Evolutionary conservation across 2,888 invertebrate genomes (phyloP).

Genomic region (Allolobophora icterica): DNA sequence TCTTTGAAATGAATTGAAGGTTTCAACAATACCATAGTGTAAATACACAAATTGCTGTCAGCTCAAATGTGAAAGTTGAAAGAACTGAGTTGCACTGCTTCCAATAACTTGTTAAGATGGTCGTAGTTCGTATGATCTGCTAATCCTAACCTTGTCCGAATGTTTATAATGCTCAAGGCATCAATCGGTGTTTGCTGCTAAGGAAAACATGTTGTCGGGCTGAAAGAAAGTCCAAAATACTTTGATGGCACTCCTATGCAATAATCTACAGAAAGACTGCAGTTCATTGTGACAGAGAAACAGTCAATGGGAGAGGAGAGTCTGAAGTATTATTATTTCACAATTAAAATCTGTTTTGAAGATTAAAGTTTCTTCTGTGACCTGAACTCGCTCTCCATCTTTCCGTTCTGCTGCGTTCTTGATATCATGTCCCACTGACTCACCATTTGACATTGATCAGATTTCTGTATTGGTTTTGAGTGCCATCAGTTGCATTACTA

Average conservation of each 20-base stretch:
- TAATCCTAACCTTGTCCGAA: not conserved
- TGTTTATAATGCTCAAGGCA: not conserved
- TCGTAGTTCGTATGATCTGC: not conserved
- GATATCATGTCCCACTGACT: not conserved
- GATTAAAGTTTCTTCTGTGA: too few species aligned
- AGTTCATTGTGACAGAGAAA: not conserved
- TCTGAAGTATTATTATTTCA: too few species aligned
- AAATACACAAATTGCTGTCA: not conserved
- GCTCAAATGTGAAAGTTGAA: not conserved
- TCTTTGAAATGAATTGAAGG: not conserved
- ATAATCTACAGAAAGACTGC: too few species aligned
- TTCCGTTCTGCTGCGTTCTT: not conserved
- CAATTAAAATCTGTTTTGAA: too few species aligned
- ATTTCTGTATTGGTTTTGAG: not conserved
- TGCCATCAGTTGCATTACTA: not conserved
- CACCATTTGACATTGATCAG: not conserved
- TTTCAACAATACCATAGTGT: not conserved
- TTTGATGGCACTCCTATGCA: not conserved
- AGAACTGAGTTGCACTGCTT: not conserved
- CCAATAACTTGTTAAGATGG: not conserved
- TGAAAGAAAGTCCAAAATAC: not conserved
- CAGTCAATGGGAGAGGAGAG: too few species aligned
- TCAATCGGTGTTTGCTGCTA: not conserved
- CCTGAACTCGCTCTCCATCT: not conserved
- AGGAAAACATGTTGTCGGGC: not conserved